These are phyloP conservation scores for Xanthorhoe designata DNA, from an alignment of 2,888 invertebrate species.

Conservation along the genomic window DNA sequence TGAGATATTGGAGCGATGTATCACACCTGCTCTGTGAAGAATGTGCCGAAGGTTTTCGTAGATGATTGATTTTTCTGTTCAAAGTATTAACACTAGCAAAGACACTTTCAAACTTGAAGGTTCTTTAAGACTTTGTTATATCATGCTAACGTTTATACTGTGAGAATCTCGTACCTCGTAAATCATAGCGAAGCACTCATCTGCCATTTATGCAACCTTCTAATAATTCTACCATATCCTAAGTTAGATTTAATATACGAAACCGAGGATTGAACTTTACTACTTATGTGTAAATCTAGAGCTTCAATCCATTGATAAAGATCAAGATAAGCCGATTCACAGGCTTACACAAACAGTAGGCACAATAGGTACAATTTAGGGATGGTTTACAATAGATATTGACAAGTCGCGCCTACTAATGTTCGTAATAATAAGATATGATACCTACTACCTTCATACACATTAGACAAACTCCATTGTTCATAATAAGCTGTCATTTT, in stretches of 20 bases:
- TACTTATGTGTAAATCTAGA: background rate
- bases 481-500: too few relatives aligned
- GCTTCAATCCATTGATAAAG: conserved; percentile 32
- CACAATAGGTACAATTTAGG: conserved; percentile 23
- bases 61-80: conserved; percentile 5
- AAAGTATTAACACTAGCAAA: background rate
- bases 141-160: too few relatives aligned
- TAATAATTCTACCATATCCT: too few relatives aligned
- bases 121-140: background rate
- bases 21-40: conserved; percentile 19
- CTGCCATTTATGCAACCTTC: too few relatives aligned
- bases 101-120: background rate
- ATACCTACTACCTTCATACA: too few relatives aligned
- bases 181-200: too few relatives aligned
- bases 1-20: conserved; percentile 21
- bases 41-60: conserved; percentile 5
- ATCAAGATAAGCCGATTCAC: conserved; percentile 43
- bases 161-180: too few relatives aligned
- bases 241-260: background rate
- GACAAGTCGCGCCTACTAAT: too few relatives aligned
- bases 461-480: too few relatives aligned
- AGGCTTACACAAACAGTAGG: conserved; percentile 34
- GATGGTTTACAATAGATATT: too few relatives aligned
- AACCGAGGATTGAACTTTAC: too few relatives aligned
- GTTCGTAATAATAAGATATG: too few relatives aligned